Evolutionary conservation across 2,888 invertebrate species (phyloP).

Genomic region (Teleogryllus oceanicus): DNA sequence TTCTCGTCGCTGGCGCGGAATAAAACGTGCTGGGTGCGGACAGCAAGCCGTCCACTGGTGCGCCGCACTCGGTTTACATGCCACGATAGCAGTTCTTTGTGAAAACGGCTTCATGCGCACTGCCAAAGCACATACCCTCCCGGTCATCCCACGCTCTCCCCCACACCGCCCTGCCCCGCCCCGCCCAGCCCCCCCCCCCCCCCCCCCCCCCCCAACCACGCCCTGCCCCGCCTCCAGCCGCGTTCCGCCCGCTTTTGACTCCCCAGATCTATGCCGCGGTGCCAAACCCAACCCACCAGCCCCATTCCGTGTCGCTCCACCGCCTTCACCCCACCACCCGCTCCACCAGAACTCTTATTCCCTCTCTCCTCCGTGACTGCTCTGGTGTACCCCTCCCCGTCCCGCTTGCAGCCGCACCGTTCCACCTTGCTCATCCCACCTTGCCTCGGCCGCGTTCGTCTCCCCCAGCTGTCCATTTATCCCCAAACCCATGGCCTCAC

Average conservation of each 20-base stretch:
- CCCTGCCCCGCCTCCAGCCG: not conserved
- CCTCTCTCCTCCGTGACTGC: not conserved
- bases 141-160: not conserved
- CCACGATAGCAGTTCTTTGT: slow-evolving; percentile 18
- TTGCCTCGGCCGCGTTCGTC: not conserved
- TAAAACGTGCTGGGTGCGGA: not conserved
- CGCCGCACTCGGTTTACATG: not conserved
- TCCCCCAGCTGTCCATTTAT: not conserved
- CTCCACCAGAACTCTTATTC: not conserved
- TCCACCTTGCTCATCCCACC: not conserved
- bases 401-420: not conserved
- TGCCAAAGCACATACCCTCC: not conserved
- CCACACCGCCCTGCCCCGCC: not conserved
- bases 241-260: not conserved
- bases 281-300: not conserved
- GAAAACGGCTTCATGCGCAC: slow-evolving; percentile 18
- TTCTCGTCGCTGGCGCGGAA: too few relatives aligned
- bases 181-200: not conserved
- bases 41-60: not conserved
- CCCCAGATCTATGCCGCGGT: not conserved
- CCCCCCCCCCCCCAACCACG: not conserved
- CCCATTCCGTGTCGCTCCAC: not conserved
- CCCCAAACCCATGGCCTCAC: not conserved
- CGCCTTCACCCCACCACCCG: not conserved
- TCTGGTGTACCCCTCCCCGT: not conserved